Evolutionary conservation across 2,113 vertebrate genomes (phyloP).

Genomic region (Eubucco bourcierii): DNA sequence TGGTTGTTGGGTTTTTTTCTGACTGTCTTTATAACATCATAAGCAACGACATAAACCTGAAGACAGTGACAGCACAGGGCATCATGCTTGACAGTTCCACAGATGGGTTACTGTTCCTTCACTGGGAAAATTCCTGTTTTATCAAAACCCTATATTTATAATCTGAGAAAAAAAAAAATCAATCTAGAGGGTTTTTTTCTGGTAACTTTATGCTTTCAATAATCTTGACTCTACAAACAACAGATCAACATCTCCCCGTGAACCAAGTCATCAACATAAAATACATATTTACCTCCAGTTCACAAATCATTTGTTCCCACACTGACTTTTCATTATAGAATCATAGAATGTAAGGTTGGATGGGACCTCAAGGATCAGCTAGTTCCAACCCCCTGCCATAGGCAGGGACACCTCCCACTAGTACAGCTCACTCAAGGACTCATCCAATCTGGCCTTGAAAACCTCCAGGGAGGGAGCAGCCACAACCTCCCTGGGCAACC

Average conservation of each 20-base stretch:
- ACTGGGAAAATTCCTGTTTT: neutral
- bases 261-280: neutral
- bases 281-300: neutral
- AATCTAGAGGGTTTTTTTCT: neutral
- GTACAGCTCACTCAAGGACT: too few relatives aligned
- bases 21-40: neutral
- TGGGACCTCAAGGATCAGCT: too few relatives aligned
- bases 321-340: neutral
- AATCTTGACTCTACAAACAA: neutral
- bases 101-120: neutral
- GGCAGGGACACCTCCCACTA: too few relatives aligned
- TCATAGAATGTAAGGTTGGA: too few relatives aligned
- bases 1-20: neutral
- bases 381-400: too few relatives aligned
- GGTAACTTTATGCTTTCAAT: neutral
- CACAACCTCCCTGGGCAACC: too few relatives aligned
- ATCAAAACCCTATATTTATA: neutral
- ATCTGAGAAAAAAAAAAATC: neutral
- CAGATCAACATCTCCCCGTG: neutral
- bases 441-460: too few relatives aligned
- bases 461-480: too few relatives aligned
- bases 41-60: neutral
- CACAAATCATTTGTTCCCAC: neutral
- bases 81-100: neutral
- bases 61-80: conserved; percentile 4